Percentiles rank a stretch among this genome's conserved stretches.
Conservation (phyloP, 2,888 invertebrate genomes). For the Melanotus villosus region DNA sequence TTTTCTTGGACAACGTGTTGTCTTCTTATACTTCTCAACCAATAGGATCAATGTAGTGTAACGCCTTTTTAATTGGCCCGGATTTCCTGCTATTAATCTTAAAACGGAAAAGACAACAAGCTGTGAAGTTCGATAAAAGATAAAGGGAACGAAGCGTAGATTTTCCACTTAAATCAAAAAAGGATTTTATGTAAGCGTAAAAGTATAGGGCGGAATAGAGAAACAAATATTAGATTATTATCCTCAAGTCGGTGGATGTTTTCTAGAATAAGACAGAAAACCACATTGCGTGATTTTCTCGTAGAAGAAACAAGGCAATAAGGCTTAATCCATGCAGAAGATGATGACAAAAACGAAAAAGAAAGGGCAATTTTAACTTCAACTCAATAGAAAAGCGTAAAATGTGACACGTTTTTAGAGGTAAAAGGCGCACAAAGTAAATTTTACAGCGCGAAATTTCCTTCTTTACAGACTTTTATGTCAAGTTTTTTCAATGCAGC, state of each 20-base stretch:
- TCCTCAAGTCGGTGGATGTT: neutral
- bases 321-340: constrained; percentile 32
- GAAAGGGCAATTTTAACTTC: constrained; percentile 27
- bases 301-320: constrained; percentile 8
- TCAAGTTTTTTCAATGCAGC: neutral
- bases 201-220: neutral
- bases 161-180: neutral
- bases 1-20: too few relatives aligned
- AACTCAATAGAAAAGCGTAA: constrained; percentile 31
- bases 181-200: neutral
- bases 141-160: neutral
- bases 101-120: neutral
- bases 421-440: constrained; percentile 16
- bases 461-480: neutral
- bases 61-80: neutral
- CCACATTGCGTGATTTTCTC: constrained; percentile 20
- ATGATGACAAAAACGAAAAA: constrained; percentile 26
- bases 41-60: neutral
- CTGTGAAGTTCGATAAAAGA: neutral
- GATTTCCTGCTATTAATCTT: neutral
- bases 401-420: constrained; percentile 12
- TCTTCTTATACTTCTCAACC: neutral
- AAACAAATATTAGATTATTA: constrained; percentile 1
- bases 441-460: neutral
- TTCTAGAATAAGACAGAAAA: constrained; percentile 6